Percentiles rank a stretch among this genome's conserved stretches.
phyloP scores from a whole-genome alignment of 2,888 invertebrate species.

The Drosophila algonquin region DNA sequence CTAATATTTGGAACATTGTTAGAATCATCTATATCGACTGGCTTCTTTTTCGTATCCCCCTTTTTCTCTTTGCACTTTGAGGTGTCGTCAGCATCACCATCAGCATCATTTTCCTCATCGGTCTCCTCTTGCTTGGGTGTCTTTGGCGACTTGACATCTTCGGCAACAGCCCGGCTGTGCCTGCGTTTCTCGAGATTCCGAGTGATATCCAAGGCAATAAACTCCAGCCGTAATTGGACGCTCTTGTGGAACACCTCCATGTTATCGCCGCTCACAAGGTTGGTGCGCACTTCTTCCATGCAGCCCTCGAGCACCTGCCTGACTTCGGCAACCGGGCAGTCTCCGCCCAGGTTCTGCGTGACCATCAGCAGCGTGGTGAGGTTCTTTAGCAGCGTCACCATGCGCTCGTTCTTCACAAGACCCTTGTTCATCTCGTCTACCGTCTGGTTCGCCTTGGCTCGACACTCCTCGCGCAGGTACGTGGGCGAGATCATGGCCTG shows the following conservation, averaged over 20 bases:
- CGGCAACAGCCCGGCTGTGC: constrained; percentile 39
- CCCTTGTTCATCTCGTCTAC: constrained; percentile 90
- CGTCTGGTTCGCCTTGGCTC: constrained; percentile 92
- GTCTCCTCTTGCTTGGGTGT: constrained; percentile 45
- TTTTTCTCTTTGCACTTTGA: constrained; percentile 12
- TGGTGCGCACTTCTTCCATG: constrained; percentile 92
- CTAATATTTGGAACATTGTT: neutral
- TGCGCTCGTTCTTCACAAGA: constrained; percentile 86
- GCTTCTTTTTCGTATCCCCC: neutral
- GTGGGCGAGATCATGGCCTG: constrained; percentile 95
- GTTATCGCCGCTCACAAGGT: constrained; percentile 89
- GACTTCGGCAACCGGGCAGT: constrained; percentile 90
- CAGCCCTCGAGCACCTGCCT: constrained; percentile 97
- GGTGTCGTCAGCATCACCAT: neutral
- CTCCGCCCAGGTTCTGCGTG: constrained; percentile 84
- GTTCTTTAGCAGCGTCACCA: constrained; percentile 92
- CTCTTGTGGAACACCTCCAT: constrained; percentile 92
- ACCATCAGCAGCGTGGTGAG: constrained; percentile 92
- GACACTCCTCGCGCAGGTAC: constrained; percentile 93
- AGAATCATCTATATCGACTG: neutral
- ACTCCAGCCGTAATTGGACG: constrained; percentile 93
- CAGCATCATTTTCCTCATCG: neutral
- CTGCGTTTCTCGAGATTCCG: constrained; percentile 62
- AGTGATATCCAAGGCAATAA: constrained; percentile 80
- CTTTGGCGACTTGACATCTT: constrained; percentile 10